Evolutionary conservation across 2,113 vertebrate species (phyloP), one percentile per base, ranked within the genome.

Genomic region (Neolamprologus hecqui): DNA sequence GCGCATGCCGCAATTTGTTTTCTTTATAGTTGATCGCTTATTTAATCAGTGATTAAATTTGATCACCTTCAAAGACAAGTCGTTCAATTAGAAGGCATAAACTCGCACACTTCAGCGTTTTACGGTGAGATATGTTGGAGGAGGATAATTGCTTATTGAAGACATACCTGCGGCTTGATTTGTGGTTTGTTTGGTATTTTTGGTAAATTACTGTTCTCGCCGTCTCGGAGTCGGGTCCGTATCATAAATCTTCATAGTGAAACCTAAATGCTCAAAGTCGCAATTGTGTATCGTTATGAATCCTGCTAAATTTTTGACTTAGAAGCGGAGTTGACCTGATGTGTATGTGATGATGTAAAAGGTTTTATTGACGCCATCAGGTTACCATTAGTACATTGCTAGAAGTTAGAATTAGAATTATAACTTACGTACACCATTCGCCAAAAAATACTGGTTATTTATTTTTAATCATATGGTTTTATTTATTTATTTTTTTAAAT

Each of bases 1-100:
- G 31, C 19, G 11, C 49, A 1, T 6, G 2, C 2, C 17, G 0
- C 35, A 6, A 15, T 26, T 70, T 70, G 37, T 65, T 37, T 65
- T 31, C 14, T 49, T 49, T 5, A 19, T 28, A 7, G 15, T 12
- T 17, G 11, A 31, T 28, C 21, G 23, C 26, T 47, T 75, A 75
- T 75, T 47, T 73, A 26, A 26, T 26, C 5, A 5, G 40, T 15
- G 7, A 10, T 26, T 45, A 42, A 9, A 73, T 73, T 26, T 45
- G 68, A 73, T 73, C 40, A 45, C 23, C 14, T 73, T 73, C 40
- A 45, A 26, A 65, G 23, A 26, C 68, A 45, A 73, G 21, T 14
- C 13, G 1, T 45, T 73, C 21, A 73, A 45, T 2, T 15, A 73
- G 5, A 9, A 45, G 68, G 21, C 40, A 10, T 75, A 47, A 75